phyloP scores from a whole-genome alignment of 2,888 invertebrate species.

The Sinohyriopsis cumingii region DNA sequence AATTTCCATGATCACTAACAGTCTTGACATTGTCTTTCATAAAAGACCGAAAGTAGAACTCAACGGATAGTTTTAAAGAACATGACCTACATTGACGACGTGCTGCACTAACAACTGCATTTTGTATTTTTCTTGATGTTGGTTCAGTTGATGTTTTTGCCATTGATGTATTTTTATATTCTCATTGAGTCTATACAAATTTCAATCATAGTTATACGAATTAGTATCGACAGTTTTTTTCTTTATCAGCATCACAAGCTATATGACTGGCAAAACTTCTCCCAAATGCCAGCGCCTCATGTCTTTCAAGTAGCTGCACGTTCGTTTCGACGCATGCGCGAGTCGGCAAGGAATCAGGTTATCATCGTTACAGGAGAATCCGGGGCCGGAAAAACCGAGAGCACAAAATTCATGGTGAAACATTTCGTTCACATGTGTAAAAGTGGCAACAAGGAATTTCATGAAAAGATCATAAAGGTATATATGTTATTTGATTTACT shows the following conservation, averaged over 20 bases:
- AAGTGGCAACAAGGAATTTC: background rate
- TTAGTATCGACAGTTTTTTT: background rate
- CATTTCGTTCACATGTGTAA: constrained; percentile 47
- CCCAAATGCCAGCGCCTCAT: constrained; percentile 7
- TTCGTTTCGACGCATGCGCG: constrained; percentile 13
- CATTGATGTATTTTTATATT: too few species aligned
- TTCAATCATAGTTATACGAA: too few species aligned
- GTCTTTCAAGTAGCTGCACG: constrained; percentile 19
- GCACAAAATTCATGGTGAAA: constrained; percentile 49
- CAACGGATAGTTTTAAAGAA: too few species aligned
- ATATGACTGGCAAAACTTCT: background rate
- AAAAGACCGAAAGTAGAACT: too few species aligned
- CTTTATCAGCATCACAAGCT: constrained; percentile 4
- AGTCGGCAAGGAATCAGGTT: constrained; percentile 16
- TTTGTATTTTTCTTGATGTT: too few species aligned
- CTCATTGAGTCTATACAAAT: too few species aligned
- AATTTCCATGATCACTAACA: too few species aligned
- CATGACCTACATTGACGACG: too few species aligned
- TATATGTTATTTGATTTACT: background rate
- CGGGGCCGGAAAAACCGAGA: constrained; percentile 65
- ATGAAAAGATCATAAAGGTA: too few species aligned
- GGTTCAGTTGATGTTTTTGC: too few species aligned
- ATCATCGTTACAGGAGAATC: constrained; percentile 60
- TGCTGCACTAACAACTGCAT: too few species aligned
- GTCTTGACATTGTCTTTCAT: too few species aligned